Percentiles rank a stretch among this genome's conserved stretches.
phyloP scores from a whole-genome alignment of 2,113 vertebrate genomes.

The Strix aluco region DNA sequence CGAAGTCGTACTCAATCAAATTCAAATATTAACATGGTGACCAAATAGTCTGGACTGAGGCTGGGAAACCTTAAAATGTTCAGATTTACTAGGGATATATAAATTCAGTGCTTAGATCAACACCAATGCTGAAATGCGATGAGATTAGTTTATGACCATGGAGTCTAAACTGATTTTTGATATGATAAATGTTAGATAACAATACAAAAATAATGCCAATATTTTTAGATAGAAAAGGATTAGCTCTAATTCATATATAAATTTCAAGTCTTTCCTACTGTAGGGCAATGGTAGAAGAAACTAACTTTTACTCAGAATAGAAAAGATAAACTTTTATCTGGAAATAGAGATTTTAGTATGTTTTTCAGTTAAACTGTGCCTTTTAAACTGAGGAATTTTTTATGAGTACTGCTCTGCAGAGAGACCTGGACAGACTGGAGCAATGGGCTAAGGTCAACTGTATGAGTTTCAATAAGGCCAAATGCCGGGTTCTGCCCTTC shows the following conservation, averaged over 20 bases:
- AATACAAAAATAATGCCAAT: not conserved
- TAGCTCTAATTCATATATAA: not conserved
- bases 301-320: not conserved
- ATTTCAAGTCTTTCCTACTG: not conserved
- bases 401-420: not conserved
- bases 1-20: rapidly evolving
- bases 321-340: not conserved
- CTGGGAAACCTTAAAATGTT: not conserved
- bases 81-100: not conserved
- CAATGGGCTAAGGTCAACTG: too few relatives aligned
- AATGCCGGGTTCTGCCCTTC: too few relatives aligned
- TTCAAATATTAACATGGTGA: not conserved
- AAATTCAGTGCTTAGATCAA: not conserved
- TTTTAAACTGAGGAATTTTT: not conserved
- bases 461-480: too few relatives aligned
- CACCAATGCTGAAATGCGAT: not conserved
- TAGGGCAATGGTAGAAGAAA: not conserved
- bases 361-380: not conserved
- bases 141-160: not conserved
- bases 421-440: too few relatives aligned
- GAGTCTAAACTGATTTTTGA: not conserved
- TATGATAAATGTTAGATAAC: not conserved
- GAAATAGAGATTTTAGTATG: not conserved
- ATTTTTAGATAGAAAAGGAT: not conserved
- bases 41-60: not conserved